These are phyloP conservation scores for Metaphire vulgaris DNA, from an alignment of 1,140 invertebrate genomes.

Conservation along the genomic window DNA sequence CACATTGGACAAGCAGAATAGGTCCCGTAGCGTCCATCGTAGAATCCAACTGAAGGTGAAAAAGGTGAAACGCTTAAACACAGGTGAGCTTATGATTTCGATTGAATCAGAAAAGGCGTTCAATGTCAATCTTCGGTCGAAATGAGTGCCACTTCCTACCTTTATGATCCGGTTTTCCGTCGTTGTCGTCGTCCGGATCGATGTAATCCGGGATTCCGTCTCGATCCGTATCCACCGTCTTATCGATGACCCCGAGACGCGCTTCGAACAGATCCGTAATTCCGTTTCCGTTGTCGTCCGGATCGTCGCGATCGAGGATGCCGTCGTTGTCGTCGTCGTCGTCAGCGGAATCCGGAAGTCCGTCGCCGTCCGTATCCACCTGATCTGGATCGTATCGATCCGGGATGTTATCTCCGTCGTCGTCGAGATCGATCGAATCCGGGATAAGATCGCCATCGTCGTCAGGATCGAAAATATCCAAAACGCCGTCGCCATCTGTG, in stretches of 20 bases:
- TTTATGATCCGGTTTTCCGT: slow-evolving; percentile 15
- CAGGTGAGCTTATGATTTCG: no score
- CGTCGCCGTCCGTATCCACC: slow-evolving; percentile 14
- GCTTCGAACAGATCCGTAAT: slow-evolving; percentile 15
- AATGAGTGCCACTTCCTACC: slow-evolving; percentile 14
- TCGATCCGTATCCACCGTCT: slow-evolving; percentile 4
- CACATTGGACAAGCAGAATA: no score
- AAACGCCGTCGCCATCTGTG: no score
- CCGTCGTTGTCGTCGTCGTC: slow-evolving; percentile 23
- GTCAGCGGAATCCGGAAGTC: slow-evolving; percentile 11
- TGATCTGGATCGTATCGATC: slow-evolving; percentile 17
- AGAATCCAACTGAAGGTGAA: no score
- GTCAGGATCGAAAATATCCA: no score
- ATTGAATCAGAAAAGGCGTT: no score
- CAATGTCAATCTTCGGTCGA: no score
- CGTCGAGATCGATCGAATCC: neutral
- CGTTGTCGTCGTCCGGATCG: no score
- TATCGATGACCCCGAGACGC: slow-evolving; percentile 2
- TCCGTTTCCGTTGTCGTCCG: slow-evolving; percentile 20
- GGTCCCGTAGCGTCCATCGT: no score
- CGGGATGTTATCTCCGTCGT: slow-evolving; percentile 12
- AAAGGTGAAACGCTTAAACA: no score
- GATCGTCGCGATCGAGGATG: slow-evolving; percentile 5
- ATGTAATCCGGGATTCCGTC: slow-evolving; percentile 18
- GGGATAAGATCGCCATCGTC: slow-evolving; percentile 18